Base-by-base conservation (phyloP, 2,888 invertebrate genomes). In the Eupsilia transversa region DNA sequence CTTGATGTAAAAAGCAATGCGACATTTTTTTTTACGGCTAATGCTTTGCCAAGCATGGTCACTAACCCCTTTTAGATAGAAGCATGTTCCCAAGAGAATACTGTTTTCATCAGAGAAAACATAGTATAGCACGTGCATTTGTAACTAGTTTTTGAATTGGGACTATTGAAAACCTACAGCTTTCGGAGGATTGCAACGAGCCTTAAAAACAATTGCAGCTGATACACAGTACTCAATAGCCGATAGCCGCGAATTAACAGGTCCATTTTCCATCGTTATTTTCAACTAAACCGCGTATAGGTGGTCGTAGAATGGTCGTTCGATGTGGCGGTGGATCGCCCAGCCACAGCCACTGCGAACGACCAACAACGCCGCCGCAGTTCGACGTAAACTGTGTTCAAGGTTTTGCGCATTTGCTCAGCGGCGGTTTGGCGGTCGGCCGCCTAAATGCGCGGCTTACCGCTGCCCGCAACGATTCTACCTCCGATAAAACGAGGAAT, bases 381-480 rank as follows among this genome's bases (percentile, higher is more conserved):
- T 74, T 72, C 49, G 65, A 70, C 43, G 66, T 80, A 74, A 85
- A 82, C 69, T 71, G 80, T 82, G 74, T 82, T 82, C 83, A 85
- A 82, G 82, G 85, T 78, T 82, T 82, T 70, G 77, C 68, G 75
- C 68, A 79, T 79, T 82, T 82, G 75, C 74, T 68, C 64, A 69
- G 59, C 30, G 43, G 71, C 56, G 82, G 82, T 85, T 80, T 77
- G 74, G 72, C 61, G 82, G 82, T 49, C 65, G 35, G 66, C 74
- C 79, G 75, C 72, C 65, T 71, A 77, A 84, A 81, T 75, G 70
- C 61, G 74, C 57, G 80, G 83, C 23, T 66, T 56, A 70, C 74
- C 80, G 52, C 64, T 67, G 56, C 46, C 57, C 75, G 43, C 41
- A 68, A 74, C 67, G 35, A 70, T 77, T 76, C 61, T 56, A 73